Evolutionary conservation across 1,140 invertebrate species (phyloP).

Genomic region (Nylanderia fulva): DNA sequence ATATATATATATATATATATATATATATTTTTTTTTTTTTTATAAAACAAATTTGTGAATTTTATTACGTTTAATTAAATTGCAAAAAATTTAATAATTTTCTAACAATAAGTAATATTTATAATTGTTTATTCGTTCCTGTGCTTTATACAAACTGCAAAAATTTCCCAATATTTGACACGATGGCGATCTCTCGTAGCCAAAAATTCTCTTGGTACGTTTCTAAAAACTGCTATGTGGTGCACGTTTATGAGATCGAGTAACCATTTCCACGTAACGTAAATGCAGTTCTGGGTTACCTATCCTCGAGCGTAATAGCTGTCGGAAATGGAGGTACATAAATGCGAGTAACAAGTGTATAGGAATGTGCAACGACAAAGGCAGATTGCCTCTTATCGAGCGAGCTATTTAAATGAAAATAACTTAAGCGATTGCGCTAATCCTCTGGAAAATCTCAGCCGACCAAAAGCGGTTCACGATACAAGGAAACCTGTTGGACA

Average conservation of each 20-base stretch:
- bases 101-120: background rate
- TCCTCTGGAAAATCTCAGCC: background rate
- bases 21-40: too few species aligned
- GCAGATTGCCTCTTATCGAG: background rate
- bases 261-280: slow-evolving; percentile 28
- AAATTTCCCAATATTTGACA: background rate
- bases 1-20: too few species aligned
- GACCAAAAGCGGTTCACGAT: background rate
- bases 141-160: background rate
- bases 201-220: slow-evolving; percentile 32
- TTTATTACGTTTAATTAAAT: background rate
- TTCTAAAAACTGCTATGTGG: slow-evolving; percentile 18
- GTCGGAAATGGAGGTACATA: background rate
- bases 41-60: background rate
- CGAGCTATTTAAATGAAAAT: slow-evolving; percentile 37
- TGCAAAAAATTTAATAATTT: background rate
- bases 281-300: slow-evolving; percentile 24
- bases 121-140: background rate
- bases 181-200: background rate
- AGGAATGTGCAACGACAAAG: slow-evolving; percentile 21
- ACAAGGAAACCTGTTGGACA: background rate
- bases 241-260: slow-evolving; percentile 42
- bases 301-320: slow-evolving; percentile 13
- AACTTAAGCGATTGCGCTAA: slow-evolving; percentile 33
- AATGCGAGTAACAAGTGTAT: slow-evolving; percentile 51